These are phyloP conservation scores for Xenops minutus DNA, from an alignment of 2,797 vertebrate genomes.

Conservation along the genomic window DNA sequence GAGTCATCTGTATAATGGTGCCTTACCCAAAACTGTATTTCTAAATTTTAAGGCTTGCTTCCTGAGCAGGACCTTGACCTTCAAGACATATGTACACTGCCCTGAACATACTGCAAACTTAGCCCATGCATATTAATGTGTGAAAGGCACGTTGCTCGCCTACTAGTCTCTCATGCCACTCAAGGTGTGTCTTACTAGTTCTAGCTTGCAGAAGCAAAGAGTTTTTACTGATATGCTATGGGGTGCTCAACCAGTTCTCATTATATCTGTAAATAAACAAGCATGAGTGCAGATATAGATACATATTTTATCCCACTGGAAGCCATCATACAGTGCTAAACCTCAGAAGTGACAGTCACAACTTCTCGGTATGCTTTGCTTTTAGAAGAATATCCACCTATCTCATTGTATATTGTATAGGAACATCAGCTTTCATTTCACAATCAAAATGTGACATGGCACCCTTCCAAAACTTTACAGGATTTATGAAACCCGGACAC, in stretches of 20 bases:
- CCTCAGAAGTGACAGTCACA: not conserved
- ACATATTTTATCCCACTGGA: not conserved
- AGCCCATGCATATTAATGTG: constrained; percentile 10
- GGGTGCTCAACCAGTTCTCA: constrained; percentile 34
- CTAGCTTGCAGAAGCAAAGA: constrained; percentile 38
- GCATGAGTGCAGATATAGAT: not conserved
- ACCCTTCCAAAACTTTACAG: not conserved
- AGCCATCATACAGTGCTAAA: not conserved
- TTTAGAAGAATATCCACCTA: not conserved
- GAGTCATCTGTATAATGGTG: not conserved
- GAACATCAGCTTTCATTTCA: not conserved
- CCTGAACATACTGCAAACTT: not conserved
- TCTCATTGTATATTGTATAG: not conserved
- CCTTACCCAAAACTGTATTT: not conserved
- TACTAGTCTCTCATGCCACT: constrained; percentile 54
- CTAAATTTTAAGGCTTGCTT: not conserved
- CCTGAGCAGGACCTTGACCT: not conserved
- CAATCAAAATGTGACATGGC: not conserved
- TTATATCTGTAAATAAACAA: constrained; percentile 37
- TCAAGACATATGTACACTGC: not conserved
- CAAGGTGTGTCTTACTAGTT: constrained; percentile 57
- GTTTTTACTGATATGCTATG: constrained; percentile 56
- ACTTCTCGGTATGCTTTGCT: not conserved
- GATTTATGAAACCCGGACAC: not conserved
- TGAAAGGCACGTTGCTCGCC: not conserved